Conservation (phyloP, 2,113 vertebrate genomes). For the Hippocampus guttulatus region DNA sequence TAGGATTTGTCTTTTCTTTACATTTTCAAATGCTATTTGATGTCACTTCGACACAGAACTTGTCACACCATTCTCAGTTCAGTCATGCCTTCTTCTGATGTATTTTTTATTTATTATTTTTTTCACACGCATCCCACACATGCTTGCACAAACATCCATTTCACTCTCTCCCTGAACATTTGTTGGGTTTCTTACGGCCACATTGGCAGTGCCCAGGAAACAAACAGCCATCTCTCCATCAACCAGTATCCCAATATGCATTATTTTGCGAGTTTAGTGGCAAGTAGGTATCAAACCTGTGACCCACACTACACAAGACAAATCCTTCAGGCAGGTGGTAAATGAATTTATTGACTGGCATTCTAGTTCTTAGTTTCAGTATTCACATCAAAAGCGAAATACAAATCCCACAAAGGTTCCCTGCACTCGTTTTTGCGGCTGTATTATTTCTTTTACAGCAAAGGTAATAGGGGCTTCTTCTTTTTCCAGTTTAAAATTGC, state of each 20-base stretch:
- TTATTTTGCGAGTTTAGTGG: background rate
- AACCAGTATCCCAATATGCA: background rate
- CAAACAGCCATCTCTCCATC: background rate
- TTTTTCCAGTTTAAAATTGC: slow-evolving; percentile 1
- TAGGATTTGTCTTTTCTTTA: background rate
- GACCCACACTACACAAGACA: background rate
- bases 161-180: background rate
- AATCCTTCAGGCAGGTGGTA: background rate
- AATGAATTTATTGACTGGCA: background rate
- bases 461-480: background rate
- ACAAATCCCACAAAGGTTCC: background rate
- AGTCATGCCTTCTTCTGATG: background rate
- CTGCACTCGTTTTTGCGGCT: background rate
- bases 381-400: background rate
- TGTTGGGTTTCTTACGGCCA: background rate
- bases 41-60: background rate
- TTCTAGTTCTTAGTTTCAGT: background rate
- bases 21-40: background rate
- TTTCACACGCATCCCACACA: background rate
- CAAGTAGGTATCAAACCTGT: background rate
- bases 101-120: background rate
- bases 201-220: background rate
- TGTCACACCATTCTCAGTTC: background rate
- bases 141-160: background rate
- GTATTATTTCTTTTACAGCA: background rate